Evolutionary conservation across 2,888 invertebrate species (phyloP), one percentile per base, ranked within the genome.

Genomic region (Drosophila subquinaria): DNA sequence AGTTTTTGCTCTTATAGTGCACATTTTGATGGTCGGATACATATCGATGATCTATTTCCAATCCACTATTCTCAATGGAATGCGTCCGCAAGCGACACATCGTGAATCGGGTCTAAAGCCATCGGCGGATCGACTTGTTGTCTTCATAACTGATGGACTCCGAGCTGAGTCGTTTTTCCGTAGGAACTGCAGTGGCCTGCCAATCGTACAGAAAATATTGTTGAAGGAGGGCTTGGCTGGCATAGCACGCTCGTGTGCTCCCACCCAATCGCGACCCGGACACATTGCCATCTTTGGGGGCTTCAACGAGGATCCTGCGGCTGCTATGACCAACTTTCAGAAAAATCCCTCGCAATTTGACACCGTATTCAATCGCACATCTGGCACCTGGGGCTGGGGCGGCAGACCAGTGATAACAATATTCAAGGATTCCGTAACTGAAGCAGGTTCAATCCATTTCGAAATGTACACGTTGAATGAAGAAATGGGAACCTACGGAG

Each of bases 261-360:
- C 99, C 0, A 99, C 99, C 2, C 98, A 99, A 93, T 98, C 98
- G 0, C 94, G 99, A 15, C 98, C 99, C 0, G 99, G 99, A 0
- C 98, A 99, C 94, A 97, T 99, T 10, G 99, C 99, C 3, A 94
- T 99, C 5, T 96, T 98, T 84, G 98, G 98, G 61, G 93, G 93
- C 3, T 96, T 99, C 79, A 98, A 98, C 93, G 99, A 99, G 62
- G 99, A 99, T 93, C 99, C 99, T 13, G 98, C 98, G 83, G 98
- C 99, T 17, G 95, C 99, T 33, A 95, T 97, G 38, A 97, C 95
- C 93, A 97, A 98, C 0, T 99, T 99, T 98, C 97, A 98, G 92
- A 96, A 97, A 90, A 98, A 98, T 93, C 97, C 98, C 2, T 97
- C 98, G 2, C 96, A 97, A 89, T 99, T 99, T 94, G 99, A 99